A percentile compares a stretch with the other conserved stretches of the same genome.
These are phyloP conservation scores for Melanostoma scalare DNA, from an alignment of 2,888 invertebrate species.

Conservation along the genomic window DNA sequence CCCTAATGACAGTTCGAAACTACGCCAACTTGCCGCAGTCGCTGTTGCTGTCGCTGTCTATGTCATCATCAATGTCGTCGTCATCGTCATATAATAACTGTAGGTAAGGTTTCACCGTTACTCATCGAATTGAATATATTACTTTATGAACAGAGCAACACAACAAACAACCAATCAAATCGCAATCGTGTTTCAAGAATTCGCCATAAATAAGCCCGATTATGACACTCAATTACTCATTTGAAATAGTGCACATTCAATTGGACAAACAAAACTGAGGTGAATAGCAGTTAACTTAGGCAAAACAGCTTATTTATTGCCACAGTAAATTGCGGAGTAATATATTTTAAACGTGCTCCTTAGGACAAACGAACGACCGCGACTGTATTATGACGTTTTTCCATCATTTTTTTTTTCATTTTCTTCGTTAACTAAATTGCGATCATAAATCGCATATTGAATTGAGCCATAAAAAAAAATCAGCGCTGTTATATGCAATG, in stretches of 20 bases:
- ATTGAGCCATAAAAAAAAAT: slow-evolving; percentile 57
- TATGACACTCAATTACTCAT: slow-evolving; percentile 72
- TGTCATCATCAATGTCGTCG: slow-evolving; percentile 45
- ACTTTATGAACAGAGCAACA: not conserved
- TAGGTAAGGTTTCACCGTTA: slow-evolving; percentile 29
- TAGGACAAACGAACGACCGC: not conserved
- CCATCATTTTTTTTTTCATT: not conserved
- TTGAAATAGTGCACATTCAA: slow-evolving; percentile 27
- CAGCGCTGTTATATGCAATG: slow-evolving; percentile 38
- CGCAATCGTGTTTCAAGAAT: slow-evolving; percentile 61
- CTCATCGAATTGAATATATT: slow-evolving; percentile 9
- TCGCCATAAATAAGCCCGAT: slow-evolving; percentile 63
- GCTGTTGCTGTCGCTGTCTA: not conserved
- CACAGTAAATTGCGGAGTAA: slow-evolving; percentile 45
- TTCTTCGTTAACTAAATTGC: slow-evolving; percentile 46
- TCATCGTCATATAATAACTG: no score
- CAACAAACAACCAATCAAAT: slow-evolving; percentile 46
- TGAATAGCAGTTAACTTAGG: slow-evolving; percentile 59
- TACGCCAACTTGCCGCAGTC: slow-evolving; percentile 34
- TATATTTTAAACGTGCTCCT: slow-evolving; percentile 52
- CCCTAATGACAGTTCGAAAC: slow-evolving; percentile 58
- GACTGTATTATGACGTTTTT: slow-evolving; percentile 40
- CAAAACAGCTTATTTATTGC: slow-evolving; percentile 51
- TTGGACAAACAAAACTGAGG: slow-evolving; percentile 57
- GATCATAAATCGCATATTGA: slow-evolving; percentile 63